Percentiles rank a stretch among this genome's conserved stretches.
phyloP scores from a whole-genome alignment of 53 echinoderm and acorn worm species.

The Apostichopus leukothele region DNA sequence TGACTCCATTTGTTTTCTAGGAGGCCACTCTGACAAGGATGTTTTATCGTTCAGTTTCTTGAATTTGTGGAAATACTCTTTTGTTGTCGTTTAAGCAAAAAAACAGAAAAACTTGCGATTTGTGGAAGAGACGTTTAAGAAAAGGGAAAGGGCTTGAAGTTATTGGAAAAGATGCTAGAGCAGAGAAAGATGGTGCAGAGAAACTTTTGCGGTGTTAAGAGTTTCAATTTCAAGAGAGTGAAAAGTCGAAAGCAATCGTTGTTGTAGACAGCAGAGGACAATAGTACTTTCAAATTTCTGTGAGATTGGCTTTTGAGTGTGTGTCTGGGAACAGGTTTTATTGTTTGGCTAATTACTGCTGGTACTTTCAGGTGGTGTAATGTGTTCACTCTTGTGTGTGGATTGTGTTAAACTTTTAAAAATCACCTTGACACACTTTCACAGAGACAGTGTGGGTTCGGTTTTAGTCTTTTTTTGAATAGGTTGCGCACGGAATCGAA shows the following conservation, averaged over 20 bases:
- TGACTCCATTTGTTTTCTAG: neutral
- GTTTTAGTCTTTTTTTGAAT: neutral
- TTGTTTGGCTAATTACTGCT: neutral
- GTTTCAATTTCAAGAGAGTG: neutral
- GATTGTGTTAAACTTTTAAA: slow-evolving; percentile 25
- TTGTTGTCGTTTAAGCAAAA: too few species aligned
- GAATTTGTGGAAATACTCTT: too few species aligned
- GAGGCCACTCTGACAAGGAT: neutral
- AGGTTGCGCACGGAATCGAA: neutral
- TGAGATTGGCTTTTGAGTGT: slow-evolving; percentile 21
- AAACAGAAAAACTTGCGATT: too few species aligned
- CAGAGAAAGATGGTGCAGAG: too few species aligned
- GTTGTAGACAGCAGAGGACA: neutral
- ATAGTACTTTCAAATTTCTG: slow-evolving; percentile 27
- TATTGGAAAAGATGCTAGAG: too few species aligned
- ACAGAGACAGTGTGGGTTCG: slow-evolving; percentile 5
- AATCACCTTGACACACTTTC: slow-evolving; percentile 38
- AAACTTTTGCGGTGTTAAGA: too few species aligned
- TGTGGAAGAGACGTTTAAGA: too few species aligned
- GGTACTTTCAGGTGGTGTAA: slow-evolving; percentile 7
- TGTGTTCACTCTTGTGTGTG: neutral
- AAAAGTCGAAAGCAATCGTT: neutral
- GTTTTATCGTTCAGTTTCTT: too few species aligned
- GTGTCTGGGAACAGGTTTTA: neutral
- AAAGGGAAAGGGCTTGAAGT: too few species aligned